These are phyloP conservation scores for Sterrhoptilus dennistouni DNA, from an alignment of 2,113 vertebrate genomes.

Conservation along the genomic window DNA sequence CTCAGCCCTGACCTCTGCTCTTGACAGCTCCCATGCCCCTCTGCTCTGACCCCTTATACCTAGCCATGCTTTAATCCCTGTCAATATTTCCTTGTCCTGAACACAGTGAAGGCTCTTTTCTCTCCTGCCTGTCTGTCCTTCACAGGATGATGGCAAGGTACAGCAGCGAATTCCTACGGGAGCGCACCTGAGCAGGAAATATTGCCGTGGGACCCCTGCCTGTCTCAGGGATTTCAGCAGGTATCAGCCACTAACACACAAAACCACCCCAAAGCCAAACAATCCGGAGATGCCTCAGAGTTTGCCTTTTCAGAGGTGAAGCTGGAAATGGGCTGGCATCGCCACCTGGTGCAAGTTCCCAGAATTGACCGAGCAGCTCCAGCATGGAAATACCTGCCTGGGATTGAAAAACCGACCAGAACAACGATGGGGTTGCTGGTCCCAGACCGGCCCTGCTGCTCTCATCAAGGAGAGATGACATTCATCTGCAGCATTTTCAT, in stretches of 20 bases:
- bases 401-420: no score
- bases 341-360: conserved; percentile 45
- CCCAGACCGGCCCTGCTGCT: background rate
- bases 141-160: background rate
- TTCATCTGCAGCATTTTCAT: background rate
- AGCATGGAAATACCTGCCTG: background rate
- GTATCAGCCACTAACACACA: background rate
- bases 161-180: background rate
- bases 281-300: background rate
- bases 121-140: background rate
- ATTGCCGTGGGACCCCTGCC: background rate
- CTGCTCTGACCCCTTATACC: background rate
- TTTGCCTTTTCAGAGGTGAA: background rate
- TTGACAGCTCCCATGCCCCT: background rate
- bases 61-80: background rate
- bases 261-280: background rate
- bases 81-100: background rate
- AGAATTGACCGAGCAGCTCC: background rate
- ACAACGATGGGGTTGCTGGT: background rate
- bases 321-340: background rate
- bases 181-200: background rate
- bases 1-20: background rate
- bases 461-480: background rate
- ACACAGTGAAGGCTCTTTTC: background rate
- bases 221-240: background rate